A percentile compares a stretch with the other conserved stretches of the same genome.
These are phyloP conservation scores for Eulemur rufifrons DNA, from an alignment of 2,113 vertebrate genomes.

Conservation along the genomic window DNA sequence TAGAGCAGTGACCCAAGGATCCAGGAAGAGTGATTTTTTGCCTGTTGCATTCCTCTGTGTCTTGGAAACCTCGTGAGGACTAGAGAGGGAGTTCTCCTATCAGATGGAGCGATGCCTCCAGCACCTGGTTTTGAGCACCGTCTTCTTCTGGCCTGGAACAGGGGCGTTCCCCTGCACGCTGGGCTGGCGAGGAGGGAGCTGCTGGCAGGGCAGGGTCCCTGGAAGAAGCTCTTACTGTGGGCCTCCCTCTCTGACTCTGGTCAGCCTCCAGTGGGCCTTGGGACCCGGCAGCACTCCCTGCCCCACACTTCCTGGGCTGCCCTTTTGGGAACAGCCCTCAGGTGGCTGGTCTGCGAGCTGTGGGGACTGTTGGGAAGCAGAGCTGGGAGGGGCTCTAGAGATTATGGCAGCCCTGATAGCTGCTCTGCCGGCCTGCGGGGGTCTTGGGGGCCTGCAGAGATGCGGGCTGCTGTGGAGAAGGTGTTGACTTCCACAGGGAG, in stretches of 20 bases:
- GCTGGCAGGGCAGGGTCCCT: background rate
- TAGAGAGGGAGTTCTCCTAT: background rate
- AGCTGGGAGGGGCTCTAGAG: background rate
- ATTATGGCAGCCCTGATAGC: background rate
- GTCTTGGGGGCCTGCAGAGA: background rate
- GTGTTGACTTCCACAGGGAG: background rate
- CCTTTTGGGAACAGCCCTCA: background rate
- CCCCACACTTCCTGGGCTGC: no score
- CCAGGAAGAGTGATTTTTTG: background rate
- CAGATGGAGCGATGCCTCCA: no score
- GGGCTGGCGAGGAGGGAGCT: no score
- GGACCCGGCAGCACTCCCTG: background rate
- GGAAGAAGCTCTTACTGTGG: background rate
- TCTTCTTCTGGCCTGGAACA: background rate
- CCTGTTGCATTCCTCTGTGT: background rate
- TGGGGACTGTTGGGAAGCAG: background rate
- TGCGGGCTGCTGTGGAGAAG: background rate
- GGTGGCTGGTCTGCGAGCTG: background rate
- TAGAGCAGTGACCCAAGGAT: no score
- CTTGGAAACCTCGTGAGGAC: background rate
- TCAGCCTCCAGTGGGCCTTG: background rate
- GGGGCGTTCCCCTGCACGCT: background rate
- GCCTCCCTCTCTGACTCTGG: background rate
- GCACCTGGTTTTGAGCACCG: background rate
- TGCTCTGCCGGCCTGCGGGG: background rate